Evolutionary conservation across 2,888 invertebrate genomes (phyloP).

Genomic region (Polydrusus tereticollis): DNA sequence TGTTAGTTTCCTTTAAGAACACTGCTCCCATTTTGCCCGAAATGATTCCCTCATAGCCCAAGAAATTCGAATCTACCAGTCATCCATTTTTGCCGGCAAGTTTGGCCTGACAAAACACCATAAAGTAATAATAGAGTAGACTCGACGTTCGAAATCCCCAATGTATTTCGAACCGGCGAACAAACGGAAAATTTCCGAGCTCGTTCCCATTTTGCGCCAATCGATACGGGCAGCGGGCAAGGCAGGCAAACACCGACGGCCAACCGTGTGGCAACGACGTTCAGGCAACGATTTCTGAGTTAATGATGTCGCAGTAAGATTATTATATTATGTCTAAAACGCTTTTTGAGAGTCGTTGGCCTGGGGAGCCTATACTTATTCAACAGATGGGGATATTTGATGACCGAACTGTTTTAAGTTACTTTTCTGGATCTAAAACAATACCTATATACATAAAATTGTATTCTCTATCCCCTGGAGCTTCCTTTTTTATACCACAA

Average conservation of each 20-base stretch:
- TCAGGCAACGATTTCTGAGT: neutral
- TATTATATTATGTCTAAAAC: too few relatives aligned
- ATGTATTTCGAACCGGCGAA: conserved; percentile 18
- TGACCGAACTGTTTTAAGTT: too few relatives aligned
- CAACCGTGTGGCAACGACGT: conserved; percentile 20
- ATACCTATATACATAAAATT: too few relatives aligned
- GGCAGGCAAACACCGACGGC: conserved; percentile 23
- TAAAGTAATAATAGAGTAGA: conserved; percentile 36
- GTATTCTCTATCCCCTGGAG: too few relatives aligned
- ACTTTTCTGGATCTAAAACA: too few relatives aligned
- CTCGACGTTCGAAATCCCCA: conserved; percentile 20
- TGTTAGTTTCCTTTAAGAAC: neutral
- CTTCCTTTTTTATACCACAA: too few relatives aligned
- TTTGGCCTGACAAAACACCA: conserved; percentile 16
- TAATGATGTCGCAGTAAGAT: neutral
- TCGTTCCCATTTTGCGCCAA: conserved; percentile 12
- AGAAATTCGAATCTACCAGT: neutral
- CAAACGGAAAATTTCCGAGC: conserved; percentile 29
- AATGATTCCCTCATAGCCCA: neutral
- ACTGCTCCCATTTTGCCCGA: neutral
- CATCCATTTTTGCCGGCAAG: neutral
- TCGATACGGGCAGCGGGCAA: conserved; percentile 35
- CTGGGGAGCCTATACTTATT: too few relatives aligned
- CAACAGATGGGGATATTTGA: too few relatives aligned
- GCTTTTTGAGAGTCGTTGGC: too few relatives aligned